phyloP scores from a whole-genome alignment of 2,797 vertebrate genomes.

The Brachyalestes nurse region DNA sequence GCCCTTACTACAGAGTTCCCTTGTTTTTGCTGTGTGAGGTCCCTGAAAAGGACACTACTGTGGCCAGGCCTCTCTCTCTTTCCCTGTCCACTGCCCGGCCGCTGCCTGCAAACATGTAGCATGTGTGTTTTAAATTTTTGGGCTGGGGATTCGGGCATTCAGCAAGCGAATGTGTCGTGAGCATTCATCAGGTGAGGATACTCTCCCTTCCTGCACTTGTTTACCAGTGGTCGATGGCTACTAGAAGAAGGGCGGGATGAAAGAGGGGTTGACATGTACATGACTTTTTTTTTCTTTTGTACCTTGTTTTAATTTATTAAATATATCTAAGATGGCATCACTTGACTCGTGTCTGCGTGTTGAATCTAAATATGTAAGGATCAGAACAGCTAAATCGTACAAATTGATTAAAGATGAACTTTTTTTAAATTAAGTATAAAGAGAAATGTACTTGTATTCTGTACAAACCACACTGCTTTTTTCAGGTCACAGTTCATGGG shows the following conservation, averaged over 20 bases:
- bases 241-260: slow-evolving; percentile 50
- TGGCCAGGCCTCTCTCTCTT: slow-evolving; percentile 68
- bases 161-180: slow-evolving; percentile 51
- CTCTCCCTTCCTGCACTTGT: slow-evolving; percentile 57
- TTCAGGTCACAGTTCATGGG: background rate
- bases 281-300: slow-evolving; percentile 76
- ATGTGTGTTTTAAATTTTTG: slow-evolving; percentile 75
- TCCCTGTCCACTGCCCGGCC: slow-evolving; percentile 70
- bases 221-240: slow-evolving; percentile 59
- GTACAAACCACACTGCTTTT: background rate
- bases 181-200: slow-evolving; percentile 46
- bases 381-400: too few relatives aligned
- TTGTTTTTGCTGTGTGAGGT: slow-evolving; percentile 19
- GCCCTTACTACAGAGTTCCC: background rate
- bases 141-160: slow-evolving; percentile 24
- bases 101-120: slow-evolving; percentile 85
- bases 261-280: slow-evolving; percentile 73
- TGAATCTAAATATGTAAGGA: background rate
- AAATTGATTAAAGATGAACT: too few relatives aligned
- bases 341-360: slow-evolving; percentile 23
- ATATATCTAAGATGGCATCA: slow-evolving; percentile 81
- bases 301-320: slow-evolving; percentile 90
- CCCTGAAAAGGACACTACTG: slow-evolving; percentile 58
- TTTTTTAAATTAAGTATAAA: too few relatives aligned
- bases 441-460: background rate